Evolutionary conservation across 2,888 invertebrate species (phyloP).

Genomic region (Pammene aurita): DNA sequence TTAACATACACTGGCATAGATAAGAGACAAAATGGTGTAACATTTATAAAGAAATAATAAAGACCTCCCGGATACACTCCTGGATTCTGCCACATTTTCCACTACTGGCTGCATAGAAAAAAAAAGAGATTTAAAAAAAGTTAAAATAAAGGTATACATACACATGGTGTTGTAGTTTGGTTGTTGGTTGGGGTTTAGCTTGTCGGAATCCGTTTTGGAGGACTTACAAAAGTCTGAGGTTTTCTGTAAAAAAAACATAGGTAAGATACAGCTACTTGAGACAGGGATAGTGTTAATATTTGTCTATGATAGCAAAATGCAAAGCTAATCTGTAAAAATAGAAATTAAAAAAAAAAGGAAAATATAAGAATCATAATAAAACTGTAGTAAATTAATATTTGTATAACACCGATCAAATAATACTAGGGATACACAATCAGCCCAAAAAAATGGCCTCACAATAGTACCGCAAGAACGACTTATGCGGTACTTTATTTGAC

Average conservation of each 20-base stretch:
- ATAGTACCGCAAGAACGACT: too few species aligned
- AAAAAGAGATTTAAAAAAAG: constrained; percentile 49
- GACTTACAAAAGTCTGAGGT: constrained; percentile 56
- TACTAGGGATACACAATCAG: too few species aligned
- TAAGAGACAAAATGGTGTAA: constrained; percentile 30
- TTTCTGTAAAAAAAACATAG: constrained; percentile 54
- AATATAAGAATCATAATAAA: too few species aligned
- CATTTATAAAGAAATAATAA: constrained; percentile 47
- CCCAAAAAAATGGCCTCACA: too few species aligned
- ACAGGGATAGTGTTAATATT: not conserved
- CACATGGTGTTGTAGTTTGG: constrained; percentile 81
- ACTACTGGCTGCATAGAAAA: constrained; percentile 61
- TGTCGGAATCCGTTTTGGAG: constrained; percentile 73
- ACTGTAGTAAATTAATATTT: too few species aligned
- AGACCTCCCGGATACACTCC: constrained; percentile 80
- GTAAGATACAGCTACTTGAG: constrained; percentile 17
- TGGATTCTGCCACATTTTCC: constrained; percentile 76
- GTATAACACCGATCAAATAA: too few species aligned
- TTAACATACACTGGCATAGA: constrained; percentile 23
- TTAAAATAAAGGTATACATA: constrained; percentile 63
- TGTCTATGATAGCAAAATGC: constrained; percentile 5
- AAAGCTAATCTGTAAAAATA: not conserved
- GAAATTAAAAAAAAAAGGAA: too few species aligned
- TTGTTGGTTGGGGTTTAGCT: constrained; percentile 68
- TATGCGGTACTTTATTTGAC: too few species aligned